These are phyloP conservation scores for Spilosoma lubricipeda DNA, from an alignment of 2,888 invertebrate species.

Conservation along the genomic window DNA sequence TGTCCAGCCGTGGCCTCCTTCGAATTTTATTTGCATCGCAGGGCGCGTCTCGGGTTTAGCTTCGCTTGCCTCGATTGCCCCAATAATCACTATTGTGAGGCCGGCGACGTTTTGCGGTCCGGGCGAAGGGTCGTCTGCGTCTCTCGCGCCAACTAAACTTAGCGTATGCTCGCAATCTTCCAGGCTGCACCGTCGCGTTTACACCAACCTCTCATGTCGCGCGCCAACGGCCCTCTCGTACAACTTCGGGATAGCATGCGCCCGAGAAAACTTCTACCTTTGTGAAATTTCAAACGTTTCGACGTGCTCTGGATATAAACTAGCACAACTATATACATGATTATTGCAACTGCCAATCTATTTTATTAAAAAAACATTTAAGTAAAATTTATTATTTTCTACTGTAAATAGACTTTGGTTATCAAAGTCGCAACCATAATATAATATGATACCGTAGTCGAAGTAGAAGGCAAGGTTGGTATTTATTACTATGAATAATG, in stretches of 20 bases:
- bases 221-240: conserved; percentile 61
- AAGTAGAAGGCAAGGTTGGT: no score
- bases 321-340: conserved; percentile 72
- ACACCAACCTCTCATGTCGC: conserved; percentile 45
- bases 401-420: not conserved
- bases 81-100: conserved; percentile 80
- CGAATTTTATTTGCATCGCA: conserved; percentile 84
- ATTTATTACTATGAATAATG: no score
- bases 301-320: conserved; percentile 74
- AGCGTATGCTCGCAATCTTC: conserved; percentile 36
- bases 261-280: conserved; percentile 79
- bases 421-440: not conserved
- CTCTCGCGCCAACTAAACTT: conserved; percentile 32
- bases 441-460: no score
- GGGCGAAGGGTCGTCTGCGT: conserved; percentile 38
- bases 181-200: conserved; percentile 39
- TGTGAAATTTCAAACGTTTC: conserved; percentile 76
- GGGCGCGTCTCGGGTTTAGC: conserved; percentile 69
- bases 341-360: conserved; percentile 72
- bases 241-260: conserved; percentile 80
- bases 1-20: conserved; percentile 79
- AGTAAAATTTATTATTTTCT: conserved; percentile 35
- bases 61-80: conserved; percentile 74
- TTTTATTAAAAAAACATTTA: conserved; percentile 65
- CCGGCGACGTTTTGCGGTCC: conserved; percentile 51